Evolutionary conservation across 2,888 invertebrate genomes (phyloP), one percentile per base, ranked within the genome.

Genomic region (Elmis aenea): DNA sequence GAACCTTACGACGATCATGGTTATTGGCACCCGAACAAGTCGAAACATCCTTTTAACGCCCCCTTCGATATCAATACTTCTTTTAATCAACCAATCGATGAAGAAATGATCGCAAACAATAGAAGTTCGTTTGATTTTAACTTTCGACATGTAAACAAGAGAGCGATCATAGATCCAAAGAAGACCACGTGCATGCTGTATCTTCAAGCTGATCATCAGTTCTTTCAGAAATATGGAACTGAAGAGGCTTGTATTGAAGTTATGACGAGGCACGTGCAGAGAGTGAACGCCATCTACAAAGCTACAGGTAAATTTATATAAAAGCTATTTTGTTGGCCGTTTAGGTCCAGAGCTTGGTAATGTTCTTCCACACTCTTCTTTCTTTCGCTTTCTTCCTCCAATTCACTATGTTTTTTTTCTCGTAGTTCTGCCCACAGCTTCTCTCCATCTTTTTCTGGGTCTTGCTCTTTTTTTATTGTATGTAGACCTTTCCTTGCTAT

Each of bases 141-240:
- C 43, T 73, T 75, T 16, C 67, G 78, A 28, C 78, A 78, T 55
- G 76, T 79, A 12, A 77, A 76, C 55, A 81, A 79, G 59, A 70
- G 82, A 45, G 83, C 82, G 4, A 81, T 81, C 1, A 77, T 86
- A 24, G 87, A 87, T 67, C 88, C 89, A 13, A 80, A 83, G 53
- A 93, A 93, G 67, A 92, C 89, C 21, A 93, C 94, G 0, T 96
- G 96, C 61, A 87, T 93, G 77, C 75, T 96, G 37, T 95, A 93
- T 66, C 74, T 99, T 57, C 94, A 96, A 69, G 95, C 97, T 2
- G 91, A 92, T 70, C 95, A 96, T 68, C 85, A 93, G 69, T 91
- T 99, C 69, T 97, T 87, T 70, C 85, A 92, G 61, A 84, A 92
- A 69, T 91, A 95, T 70, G 91, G 90, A 35, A 85, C 89, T 2